Evolutionary conservation across 2,797 vertebrate genomes (phyloP), one percentile per base, ranked within the genome.

Genomic region (Fundulus diaphanus): DNA sequence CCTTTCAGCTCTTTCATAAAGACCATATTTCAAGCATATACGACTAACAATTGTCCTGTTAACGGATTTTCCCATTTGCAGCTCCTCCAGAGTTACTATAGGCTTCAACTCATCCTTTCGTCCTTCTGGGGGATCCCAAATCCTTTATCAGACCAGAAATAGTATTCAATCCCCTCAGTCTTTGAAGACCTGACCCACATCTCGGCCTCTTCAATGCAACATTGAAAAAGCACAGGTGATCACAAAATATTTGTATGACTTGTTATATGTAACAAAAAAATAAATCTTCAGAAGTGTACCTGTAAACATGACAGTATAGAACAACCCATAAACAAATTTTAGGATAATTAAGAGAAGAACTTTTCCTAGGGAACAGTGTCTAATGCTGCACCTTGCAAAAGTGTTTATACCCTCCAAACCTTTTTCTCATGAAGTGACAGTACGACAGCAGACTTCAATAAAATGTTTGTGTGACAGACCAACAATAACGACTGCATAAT

Each of bases 301-400:
- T 59, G 16, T 18, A 33, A 6, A 59, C 31, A 18, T 31, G 29
- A 59, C 15, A 90, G 92, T 88, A n/a, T n/a, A n/a, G n/a, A 90
- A 90, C 84, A 82, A 80, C 89, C 83, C 78, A 84, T 91, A 92
- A 94, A 94, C 90, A 94, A 89, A 94, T 90, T 84, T 89, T 76
- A 78, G 74, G 86, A 90, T 88, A 86, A 90, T 68, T 57, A 92
- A 89, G 78, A 59, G 78, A 81, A 89, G 78, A 81, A 89, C 5
- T 29, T 29, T 56, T 57, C 29, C 27, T 16, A 61, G 33, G 12
- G 88, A 87, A 89, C 72, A 74, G 91, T 91, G 89, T 77, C 85
- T 57, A 57, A 57, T 57, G 56, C 13, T 31, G 27, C 7, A 27
- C 4, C n/a, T 87, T 75, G 85, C 86, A 88, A 82, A 89, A 85